A percentile compares a stretch with the other conserved stretches of the same genome.
These are phyloP conservation scores for Aurelia sp. DNA, from an alignment of 30 jellyfish, hydroid and myxozoan genomes.

Conservation along the genomic window DNA sequence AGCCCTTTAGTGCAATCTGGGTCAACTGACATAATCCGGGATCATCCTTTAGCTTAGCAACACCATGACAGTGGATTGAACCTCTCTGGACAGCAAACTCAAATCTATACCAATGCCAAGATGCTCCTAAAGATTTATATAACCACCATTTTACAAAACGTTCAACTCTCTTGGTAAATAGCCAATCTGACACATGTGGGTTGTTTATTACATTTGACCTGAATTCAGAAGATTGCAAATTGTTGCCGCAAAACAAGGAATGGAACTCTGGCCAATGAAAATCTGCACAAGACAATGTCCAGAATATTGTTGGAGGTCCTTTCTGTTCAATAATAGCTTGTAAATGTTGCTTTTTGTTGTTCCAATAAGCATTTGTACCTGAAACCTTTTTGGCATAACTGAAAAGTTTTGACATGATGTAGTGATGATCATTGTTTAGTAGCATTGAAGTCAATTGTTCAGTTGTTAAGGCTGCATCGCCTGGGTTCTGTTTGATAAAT, in stretches of 20 bases:
- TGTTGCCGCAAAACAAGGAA: neutral
- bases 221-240: neutral
- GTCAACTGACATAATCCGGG: neutral
- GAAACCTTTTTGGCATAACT: conserved; percentile 15
- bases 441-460: conserved; percentile 27
- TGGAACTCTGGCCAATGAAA: neutral
- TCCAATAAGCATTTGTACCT: conserved; percentile 45
- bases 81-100: neutral
- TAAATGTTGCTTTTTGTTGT: conserved; percentile 13
- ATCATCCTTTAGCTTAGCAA: neutral
- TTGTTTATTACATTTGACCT: neutral
- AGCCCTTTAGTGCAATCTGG: neutral
- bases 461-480: conserved; percentile 11
- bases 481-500: conserved; percentile 20
- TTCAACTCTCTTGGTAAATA: conserved; percentile 29
- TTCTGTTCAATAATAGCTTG: conserved; percentile 9
- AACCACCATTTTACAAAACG: neutral
- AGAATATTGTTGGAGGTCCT: conserved; percentile 42
- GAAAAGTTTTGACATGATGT: conserved; percentile 15
- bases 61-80: neutral
- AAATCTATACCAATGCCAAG: neutral
- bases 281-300: conserved; percentile 13
- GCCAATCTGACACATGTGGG: conserved; percentile 30
- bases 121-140: conserved; percentile 6
- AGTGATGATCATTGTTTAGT: neutral